Evolutionary conservation across 2,797 vertebrate species (phyloP).

Genomic region (Sebastes oblongus): DNA sequence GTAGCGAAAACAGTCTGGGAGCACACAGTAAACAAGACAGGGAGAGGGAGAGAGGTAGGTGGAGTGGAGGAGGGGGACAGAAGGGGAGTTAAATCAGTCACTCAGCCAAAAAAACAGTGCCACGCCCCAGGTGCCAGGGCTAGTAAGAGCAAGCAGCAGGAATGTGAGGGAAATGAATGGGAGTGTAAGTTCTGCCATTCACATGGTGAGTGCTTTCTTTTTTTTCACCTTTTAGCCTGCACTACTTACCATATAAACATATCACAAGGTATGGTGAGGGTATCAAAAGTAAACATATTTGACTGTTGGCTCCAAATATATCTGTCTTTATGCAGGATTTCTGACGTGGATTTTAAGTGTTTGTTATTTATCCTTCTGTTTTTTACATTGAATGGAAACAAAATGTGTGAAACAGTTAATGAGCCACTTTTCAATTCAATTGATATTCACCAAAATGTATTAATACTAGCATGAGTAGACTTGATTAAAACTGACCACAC

Average conservation of each 20-base stretch:
- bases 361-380: conserved; percentile 9
- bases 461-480: background rate
- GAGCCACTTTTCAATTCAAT: background rate
- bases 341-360: background rate
- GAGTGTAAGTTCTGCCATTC: conserved; percentile 80
- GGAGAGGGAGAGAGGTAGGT: conserved; percentile 45
- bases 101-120: conserved; percentile 77
- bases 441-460: conserved; percentile 2
- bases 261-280: conserved; percentile 23
- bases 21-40: conserved; percentile 71
- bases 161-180: conserved; percentile 83
- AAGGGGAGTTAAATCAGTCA: conserved; percentile 72
- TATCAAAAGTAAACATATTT: conserved; percentile 16
- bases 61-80: conserved; percentile 66
- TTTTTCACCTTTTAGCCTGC: conserved; percentile 62
- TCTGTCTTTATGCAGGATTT: background rate
- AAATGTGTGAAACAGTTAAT: background rate
- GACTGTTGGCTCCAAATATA: conserved; percentile 12
- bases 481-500: conserved; percentile 23
- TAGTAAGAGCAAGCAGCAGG: conserved; percentile 81
- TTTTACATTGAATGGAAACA: background rate
- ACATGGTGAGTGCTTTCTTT: conserved; percentile 77
- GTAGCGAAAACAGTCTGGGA: conserved; percentile 60
- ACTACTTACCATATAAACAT: conserved; percentile 50
- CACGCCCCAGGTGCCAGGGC: conserved; percentile 81